A percentile compares a stretch with the other conserved stretches of the same genome.
Conservation (phyloP, 2,797 vertebrate genomes). For the Paratrypauchen microcephalus region DNA sequence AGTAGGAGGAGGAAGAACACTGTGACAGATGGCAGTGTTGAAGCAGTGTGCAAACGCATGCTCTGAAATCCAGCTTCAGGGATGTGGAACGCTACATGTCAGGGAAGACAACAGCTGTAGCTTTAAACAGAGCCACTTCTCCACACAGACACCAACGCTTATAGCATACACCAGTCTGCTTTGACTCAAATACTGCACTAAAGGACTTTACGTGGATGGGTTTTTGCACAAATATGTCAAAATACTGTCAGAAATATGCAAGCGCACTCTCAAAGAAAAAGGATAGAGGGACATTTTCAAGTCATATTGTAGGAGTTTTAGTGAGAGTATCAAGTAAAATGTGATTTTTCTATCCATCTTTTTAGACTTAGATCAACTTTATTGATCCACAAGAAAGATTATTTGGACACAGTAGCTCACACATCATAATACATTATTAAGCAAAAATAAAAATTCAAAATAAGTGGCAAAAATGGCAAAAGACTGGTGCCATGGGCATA, state of each 20-base stretch:
- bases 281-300: not conserved
- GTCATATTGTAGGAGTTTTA: not conserved
- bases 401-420: no score
- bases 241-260: not conserved
- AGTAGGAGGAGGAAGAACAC: conserved; percentile 28
- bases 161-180: not conserved
- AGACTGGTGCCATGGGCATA: no score
- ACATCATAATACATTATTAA: no score
- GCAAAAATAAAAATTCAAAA: no score
- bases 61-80: conserved; percentile 39
- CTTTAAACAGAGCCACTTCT: conserved; percentile 36
- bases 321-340: not conserved
- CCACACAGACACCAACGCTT: conserved; percentile 4
- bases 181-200: not conserved
- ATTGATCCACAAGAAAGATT: no score
- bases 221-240: not conserved
- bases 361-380: no score
- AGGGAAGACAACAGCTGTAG: conserved; percentile 43
- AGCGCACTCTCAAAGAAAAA: not conserved
- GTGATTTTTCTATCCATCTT: no score
- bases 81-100: conserved; percentile 29
- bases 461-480: no score
- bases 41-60: conserved; percentile 37
- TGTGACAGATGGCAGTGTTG: conserved; percentile 52
- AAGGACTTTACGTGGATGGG: not conserved